Percentiles rank a stretch among this genome's conserved stretches.
These are phyloP conservation scores for Yponomeuta evonymella DNA, from an alignment of 2,888 invertebrate genomes.

Conservation along the genomic window DNA sequence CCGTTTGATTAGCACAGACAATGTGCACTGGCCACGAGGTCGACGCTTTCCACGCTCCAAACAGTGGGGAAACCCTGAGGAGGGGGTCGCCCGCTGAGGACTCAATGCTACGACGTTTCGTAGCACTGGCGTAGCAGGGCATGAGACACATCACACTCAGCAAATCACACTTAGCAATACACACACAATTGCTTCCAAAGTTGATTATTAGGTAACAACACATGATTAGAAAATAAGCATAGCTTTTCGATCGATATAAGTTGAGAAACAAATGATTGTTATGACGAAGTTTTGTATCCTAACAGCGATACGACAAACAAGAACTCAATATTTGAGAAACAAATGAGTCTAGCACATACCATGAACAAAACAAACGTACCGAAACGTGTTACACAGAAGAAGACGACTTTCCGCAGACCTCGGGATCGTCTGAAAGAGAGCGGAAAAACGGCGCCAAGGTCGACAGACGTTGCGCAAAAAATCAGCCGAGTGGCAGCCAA, in stretches of 20 bases:
- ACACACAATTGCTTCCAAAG: neutral
- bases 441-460: slow-evolving; percentile 73
- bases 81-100: slow-evolving; percentile 27
- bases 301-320: neutral
- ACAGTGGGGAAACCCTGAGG: slow-evolving; percentile 30
- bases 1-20: slow-evolving; percentile 2
- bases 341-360: neutral
- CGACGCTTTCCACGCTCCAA: slow-evolving; percentile 27
- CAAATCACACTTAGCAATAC: no score
- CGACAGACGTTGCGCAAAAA: slow-evolving; percentile 50
- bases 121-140: slow-evolving; percentile 8
- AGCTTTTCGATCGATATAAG: neutral
- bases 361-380: neutral
- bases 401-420: slow-evolving; percentile 35
- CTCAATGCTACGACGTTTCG: slow-evolving; percentile 16
- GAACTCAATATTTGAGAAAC: neutral
- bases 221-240: neutral
- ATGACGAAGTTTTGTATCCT: neutral
- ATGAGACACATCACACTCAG: neutral
- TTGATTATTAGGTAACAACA: neutral
- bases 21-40: slow-evolving; percentile 35
- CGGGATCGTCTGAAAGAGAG: slow-evolving; percentile 68
- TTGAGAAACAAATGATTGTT: neutral
- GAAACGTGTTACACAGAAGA: neutral
- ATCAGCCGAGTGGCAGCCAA: slow-evolving; percentile 59